Conservation (phyloP, 2,113 vertebrate species). For the Tyrannus savana region DNA sequence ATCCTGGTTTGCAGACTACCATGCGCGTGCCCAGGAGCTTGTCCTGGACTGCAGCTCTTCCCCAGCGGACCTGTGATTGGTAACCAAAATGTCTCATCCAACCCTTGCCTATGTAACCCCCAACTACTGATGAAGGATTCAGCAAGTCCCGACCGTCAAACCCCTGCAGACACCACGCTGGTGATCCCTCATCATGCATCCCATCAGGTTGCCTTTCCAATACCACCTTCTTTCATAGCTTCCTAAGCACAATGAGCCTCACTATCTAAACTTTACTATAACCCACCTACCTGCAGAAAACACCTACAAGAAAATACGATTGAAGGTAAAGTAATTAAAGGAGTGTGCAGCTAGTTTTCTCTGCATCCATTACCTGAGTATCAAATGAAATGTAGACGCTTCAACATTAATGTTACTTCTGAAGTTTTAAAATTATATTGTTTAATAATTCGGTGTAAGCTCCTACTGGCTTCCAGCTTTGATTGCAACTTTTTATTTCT, state of each 20-base stretch:
- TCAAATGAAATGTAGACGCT: neutral
- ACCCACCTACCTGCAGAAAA: neutral
- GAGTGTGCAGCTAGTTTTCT: neutral
- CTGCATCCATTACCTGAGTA: neutral
- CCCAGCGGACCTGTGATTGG: rapidly evolving
- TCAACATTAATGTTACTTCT: neutral
- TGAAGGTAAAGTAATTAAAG: neutral
- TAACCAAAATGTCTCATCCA: neutral
- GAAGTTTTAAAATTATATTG: conserved; percentile 19
- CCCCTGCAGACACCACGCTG: neutral
- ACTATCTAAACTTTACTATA: neutral
- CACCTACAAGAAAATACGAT: neutral
- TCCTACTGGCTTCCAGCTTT: neutral
- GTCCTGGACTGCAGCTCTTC: neutral
- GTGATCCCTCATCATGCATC: neutral
- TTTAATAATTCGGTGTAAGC: neutral
- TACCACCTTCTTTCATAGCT: neutral
- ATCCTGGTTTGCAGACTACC: neutral
- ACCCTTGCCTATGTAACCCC: neutral
- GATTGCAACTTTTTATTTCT: neutral
- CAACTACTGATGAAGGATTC: rapidly evolving
- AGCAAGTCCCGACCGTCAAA: neutral
- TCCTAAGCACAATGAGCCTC: rapidly evolving
- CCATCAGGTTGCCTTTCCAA: neutral
- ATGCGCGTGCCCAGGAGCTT: neutral